Conservation (phyloP, 2,113 vertebrate genomes). For the Ageneiosus marmoratus region DNA sequence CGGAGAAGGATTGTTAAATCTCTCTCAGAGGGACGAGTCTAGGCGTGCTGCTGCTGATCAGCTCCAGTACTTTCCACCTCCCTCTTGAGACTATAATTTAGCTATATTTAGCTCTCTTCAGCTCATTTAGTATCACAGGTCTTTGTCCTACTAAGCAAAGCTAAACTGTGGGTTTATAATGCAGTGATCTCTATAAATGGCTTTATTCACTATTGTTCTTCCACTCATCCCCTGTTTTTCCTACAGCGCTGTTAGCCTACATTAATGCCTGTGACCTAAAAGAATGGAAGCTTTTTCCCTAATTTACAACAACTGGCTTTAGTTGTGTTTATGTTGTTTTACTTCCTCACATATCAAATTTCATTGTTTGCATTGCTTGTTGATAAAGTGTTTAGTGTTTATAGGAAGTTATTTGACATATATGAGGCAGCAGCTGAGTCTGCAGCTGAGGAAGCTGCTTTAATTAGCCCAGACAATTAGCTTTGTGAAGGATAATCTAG, state of each 20-base stretch:
- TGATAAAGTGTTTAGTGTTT: neutral
- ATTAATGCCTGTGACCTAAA: conserved; percentile 20
- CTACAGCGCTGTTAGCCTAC: neutral
- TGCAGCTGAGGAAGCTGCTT: conserved; percentile 47
- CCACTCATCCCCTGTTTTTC: neutral
- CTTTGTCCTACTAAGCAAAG: conserved; percentile 15
- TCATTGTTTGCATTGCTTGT: neutral
- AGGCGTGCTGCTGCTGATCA: conserved; percentile 34
- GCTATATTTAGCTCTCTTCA: conserved; percentile 40
- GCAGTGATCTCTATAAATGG: neutral
- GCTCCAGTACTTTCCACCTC: conserved; percentile 51
- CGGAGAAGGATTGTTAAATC: neutral
- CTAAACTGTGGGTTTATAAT: conserved; percentile 4
- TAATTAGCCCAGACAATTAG: conserved; percentile 57
- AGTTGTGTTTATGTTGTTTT: neutral
- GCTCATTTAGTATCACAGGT: conserved; percentile 33
- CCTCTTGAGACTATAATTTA: conserved; percentile 21
- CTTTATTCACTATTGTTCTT: neutral
- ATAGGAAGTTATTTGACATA: neutral
- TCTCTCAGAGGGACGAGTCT: conserved; percentile 27
- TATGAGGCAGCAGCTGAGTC: conserved; percentile 1
- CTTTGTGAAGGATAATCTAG: conserved; percentile 41
- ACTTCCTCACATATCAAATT: neutral
- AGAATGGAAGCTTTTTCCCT: neutral
- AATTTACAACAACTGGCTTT: neutral